Percentiles rank a stretch among this genome's conserved stretches.
phyloP scores from a whole-genome alignment of 1,140 invertebrate species.

The Belonocnema kinseyi region DNA sequence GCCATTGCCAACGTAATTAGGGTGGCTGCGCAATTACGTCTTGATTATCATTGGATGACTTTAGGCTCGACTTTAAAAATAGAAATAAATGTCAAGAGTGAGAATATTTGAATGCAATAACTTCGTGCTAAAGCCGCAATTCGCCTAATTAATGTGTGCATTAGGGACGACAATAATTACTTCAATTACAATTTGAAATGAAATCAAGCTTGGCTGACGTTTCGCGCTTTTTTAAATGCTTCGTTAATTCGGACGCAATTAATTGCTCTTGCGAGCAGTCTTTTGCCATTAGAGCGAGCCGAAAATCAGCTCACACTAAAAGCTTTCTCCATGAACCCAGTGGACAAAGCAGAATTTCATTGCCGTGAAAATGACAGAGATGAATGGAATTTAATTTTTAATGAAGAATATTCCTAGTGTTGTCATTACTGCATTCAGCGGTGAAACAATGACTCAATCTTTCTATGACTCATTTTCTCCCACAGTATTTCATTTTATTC shows the following conservation, averaged over 20 bases:
- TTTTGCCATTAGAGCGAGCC: background rate
- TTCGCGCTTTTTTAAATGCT: constrained; percentile 24
- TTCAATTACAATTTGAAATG: constrained; percentile 23
- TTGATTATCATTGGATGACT: constrained; percentile 24
- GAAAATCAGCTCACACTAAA: constrained; percentile 15
- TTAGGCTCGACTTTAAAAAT: constrained; percentile 11
- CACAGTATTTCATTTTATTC: too few species aligned
- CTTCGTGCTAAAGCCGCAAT: background rate
- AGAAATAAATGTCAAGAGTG: background rate
- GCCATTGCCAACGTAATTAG: constrained; percentile 24
- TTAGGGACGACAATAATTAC: constrained; percentile 20
- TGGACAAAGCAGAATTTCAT: background rate
- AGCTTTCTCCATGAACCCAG: background rate
- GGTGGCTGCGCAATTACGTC: constrained; percentile 20
- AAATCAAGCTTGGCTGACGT: constrained; percentile 16
- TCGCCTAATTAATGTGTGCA: constrained; percentile 22
- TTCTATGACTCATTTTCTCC: too few species aligned
- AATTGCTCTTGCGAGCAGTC: constrained; percentile 26
- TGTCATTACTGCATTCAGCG: too few species aligned
- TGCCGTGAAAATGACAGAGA: background rate
- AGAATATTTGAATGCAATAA: background rate
- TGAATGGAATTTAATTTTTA: too few species aligned
- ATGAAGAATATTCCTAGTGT: too few species aligned
- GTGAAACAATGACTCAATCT: too few species aligned
- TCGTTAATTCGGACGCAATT: constrained; percentile 24